Conservation (phyloP, 2,797 vertebrate species). For the Acanthurus lineatus region DNA sequence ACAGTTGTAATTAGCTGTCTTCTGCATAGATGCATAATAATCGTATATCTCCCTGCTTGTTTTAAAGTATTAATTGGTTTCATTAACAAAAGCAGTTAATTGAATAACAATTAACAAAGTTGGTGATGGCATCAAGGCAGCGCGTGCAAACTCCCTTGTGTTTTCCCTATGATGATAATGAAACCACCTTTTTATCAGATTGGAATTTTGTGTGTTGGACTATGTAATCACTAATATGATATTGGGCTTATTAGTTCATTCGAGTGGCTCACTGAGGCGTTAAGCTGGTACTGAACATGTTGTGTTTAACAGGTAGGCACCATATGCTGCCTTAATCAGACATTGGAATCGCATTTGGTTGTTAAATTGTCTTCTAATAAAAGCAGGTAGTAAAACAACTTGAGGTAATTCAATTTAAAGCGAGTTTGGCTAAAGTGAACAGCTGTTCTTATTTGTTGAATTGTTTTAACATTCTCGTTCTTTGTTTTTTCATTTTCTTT, state of each 20-base stretch:
- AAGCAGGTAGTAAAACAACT: conserved; percentile 84
- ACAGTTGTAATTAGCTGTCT: conserved; percentile 85
- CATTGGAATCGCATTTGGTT: conserved; percentile 81
- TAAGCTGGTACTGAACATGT: conserved; percentile 70
- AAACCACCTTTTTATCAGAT: conserved; percentile 87
- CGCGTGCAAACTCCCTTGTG: conserved; percentile 82
- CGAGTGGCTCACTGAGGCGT: conserved; percentile 78
- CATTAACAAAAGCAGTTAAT: conserved; percentile 87
- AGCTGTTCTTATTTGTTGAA: conserved; percentile 81
- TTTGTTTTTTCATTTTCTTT: conserved; percentile 22
- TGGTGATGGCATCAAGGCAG: conserved; percentile 77
- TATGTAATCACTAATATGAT: conserved; percentile 87
- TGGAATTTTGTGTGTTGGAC: conserved; percentile 87
- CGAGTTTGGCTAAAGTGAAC: conserved; percentile 74
- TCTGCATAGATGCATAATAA: conserved; percentile 86
- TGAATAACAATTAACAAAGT: conserved; percentile 87
- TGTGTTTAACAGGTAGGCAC: conserved; percentile 84
- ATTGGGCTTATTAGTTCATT: conserved; percentile 83
- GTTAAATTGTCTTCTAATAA: conserved; percentile 84
- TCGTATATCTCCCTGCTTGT: conserved; percentile 83
- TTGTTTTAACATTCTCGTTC: conserved; percentile 73
- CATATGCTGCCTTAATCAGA: conserved; percentile 85
- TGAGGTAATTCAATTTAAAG: conserved; percentile 79
- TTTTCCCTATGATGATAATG: conserved; percentile 83
- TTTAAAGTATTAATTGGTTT: conserved; percentile 88